Conservation (phyloP, 53 echinoderm and acorn worm genomes). For the Hippasteria phrygiana region DNA sequence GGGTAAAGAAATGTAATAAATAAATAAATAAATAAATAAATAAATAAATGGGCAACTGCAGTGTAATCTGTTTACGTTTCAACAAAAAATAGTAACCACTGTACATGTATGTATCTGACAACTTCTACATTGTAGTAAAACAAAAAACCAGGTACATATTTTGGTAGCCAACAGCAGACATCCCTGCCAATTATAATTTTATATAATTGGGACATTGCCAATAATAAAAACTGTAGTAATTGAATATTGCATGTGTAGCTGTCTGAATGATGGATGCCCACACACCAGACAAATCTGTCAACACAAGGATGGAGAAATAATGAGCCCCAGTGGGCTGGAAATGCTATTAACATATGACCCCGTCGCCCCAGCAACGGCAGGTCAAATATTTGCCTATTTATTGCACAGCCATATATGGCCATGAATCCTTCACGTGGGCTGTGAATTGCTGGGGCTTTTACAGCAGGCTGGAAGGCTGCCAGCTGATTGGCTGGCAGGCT, state of each 20-base stretch:
- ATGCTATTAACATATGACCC: slow-evolving; percentile 50
- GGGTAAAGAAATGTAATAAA: too few species aligned
- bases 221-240: too few species aligned
- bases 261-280: slow-evolving; percentile 21
- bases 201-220: too few species aligned
- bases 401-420: slow-evolving; percentile 64
- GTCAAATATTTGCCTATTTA: slow-evolving; percentile 75
- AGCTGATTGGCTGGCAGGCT: slow-evolving; percentile 21
- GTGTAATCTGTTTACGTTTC: too few species aligned
- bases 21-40: too few species aligned
- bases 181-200: too few species aligned
- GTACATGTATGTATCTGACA: too few species aligned
- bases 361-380: slow-evolving; percentile 18
- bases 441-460: slow-evolving; percentile 49
- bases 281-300: slow-evolving; percentile 39
- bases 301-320: slow-evolving; percentile 42
- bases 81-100: too few species aligned
- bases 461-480: slow-evolving; percentile 29
- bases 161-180: too few species aligned
- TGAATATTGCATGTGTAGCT: not conserved
- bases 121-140: not conserved
- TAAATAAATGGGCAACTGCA: too few species aligned
- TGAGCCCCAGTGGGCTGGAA: slow-evolving; percentile 38
- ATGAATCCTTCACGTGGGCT: slow-evolving; percentile 60
- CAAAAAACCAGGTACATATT: not conserved